Base-by-base conservation (phyloP, 2,113 vertebrate genomes). In the Triplophysa tibetana region DNA sequence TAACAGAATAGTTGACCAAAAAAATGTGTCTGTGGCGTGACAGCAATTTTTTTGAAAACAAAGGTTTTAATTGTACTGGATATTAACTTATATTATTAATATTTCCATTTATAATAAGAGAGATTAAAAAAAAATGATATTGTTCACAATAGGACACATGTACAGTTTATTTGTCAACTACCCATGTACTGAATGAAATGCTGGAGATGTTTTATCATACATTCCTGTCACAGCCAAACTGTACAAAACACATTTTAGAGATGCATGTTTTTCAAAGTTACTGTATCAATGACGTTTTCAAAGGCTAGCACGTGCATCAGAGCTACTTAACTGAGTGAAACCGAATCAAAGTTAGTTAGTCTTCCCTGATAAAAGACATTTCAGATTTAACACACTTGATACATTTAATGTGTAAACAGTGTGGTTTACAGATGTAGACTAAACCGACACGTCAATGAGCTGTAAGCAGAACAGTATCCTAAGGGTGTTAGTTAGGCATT, bases 401-500 rank as follows among this genome's bases (percentile, higher is more conserved):
- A 54, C 33, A 38, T 38, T 54, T 10, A 19, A 26, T 5, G 48
- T 70, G 48, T 54, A 70, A 54, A 70, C 24, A n/a, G 69, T 56
- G 69, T 56, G 50, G 69, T 54, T 56, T 70, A 70, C 45, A 70
- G 14, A 70, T 70, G 67, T 52, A 52, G 23, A 17, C 23, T 29
- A 52, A 21, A n/a, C 54, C 3, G 8, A 9, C 7, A 58, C 54
- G 21, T n/a, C 54, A 58, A 19, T 52, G 45, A 52, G 23, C 10
- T 70, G 23, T 52, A 70, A 70, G 45, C 67, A 52, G 10, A 70
- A 33, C 26, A 56, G 24, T 14, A 13, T 56, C 26, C 26, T 7
- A 38, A 29, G 26, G 17, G 24, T 70, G 50, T 56, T 48, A 45
- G 19, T 58, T 38, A 64, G 38, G 24, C 56, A 82, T 26, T 73